Base-by-base conservation (phyloP, 2,113 vertebrate species). In the Pithys albifrons region DNA sequence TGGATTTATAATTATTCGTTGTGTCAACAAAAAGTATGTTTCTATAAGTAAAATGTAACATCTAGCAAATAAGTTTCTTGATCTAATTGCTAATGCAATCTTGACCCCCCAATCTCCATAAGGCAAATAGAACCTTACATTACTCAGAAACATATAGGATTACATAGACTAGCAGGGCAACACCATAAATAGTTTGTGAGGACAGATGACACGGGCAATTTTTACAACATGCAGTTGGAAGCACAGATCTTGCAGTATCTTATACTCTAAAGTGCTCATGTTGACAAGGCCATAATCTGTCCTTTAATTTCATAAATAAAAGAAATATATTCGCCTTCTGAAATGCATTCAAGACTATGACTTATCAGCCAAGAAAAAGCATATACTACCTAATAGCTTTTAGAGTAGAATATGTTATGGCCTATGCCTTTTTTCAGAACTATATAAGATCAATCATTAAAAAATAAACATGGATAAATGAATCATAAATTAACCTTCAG, bases 391-490 rank as follows among this genome's bases (percentile, higher is more conserved):
- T 55, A 66, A 71, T 4, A 85, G 55, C 43, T 84, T 76, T 96
- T 85, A 92, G 75, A 88, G 85, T 39, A 88, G 43, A 91, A 41
- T 85, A 66, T 58, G 33, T 58, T 91, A 75, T 27, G n/a, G 48
- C 48, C 70, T 91, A 46, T 55, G n/a, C 49, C 65, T 94, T 94
- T 88, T 81, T 73, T 65, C 76, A 93, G 95, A 95, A 81, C 69
- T 77, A 61, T 51, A 41, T 65, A 86, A 93, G 85, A 93, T 93
- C 90, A 95, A 95, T 94, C 96, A 94, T 84, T 84, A 87, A 93
- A 94, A 96, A 95, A 92, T 92, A 96, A 96, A 95, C 88, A 92
- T 29, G 72, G 57, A 96, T 74, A 93, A 96, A 96, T 89, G 43
- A 96, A 45, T 54, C 45, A 84, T 93, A 93, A 93, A 96, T 92